Base-by-base conservation (phyloP, 2,113 vertebrate species). In the Hylia prasina region DNA sequence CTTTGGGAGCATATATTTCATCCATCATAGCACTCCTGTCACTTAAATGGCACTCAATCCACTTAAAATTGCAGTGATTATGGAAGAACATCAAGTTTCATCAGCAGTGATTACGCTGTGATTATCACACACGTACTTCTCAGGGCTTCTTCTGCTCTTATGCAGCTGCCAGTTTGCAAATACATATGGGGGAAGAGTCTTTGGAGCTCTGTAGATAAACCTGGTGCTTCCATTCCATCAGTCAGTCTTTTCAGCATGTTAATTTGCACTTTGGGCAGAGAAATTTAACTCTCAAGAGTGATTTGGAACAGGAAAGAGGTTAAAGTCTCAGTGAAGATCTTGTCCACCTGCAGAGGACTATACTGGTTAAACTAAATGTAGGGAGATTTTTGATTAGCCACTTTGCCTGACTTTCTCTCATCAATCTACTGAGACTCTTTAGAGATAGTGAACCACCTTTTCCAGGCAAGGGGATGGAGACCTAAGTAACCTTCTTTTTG, bases 31-130 rank as follows among this genome's bases (percentile, higher is more conserved):
- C 86, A 72, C 80, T 93, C 83, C 91, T 97, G 91, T 97, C 95
- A 96, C 85, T 96, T 97, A 87, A 96, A 95, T 90, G 96, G 95
- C 93, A 96, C 94, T 97, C 87, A 86, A 48, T 94, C 90, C 84
- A 96, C 90, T 96, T 87, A 93, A 97, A 98, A 97, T 97, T 96
- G 97, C 50, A 95, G 94, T 54, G 90, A 91, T 97, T 96, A 95
- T 48, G 73, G 94, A 89, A 95, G 84, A 97, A 97, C 85, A 94
- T 91, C 90, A 96, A 94, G 81, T 93, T 96, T 96, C 97, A 97
- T 95, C 90, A 87, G 94, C 83, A 94, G 68, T 91, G 51, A 94
- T 96, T 96, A 94, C 1, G 2, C 87, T 90, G 72, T 95, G 82
- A 96, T 97, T 97, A 96, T 94, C 42, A 47, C 39, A 79, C 90